Evolutionary conservation across 1,140 invertebrate species (phyloP).

Genomic region (Dendrolimus punctatus): DNA sequence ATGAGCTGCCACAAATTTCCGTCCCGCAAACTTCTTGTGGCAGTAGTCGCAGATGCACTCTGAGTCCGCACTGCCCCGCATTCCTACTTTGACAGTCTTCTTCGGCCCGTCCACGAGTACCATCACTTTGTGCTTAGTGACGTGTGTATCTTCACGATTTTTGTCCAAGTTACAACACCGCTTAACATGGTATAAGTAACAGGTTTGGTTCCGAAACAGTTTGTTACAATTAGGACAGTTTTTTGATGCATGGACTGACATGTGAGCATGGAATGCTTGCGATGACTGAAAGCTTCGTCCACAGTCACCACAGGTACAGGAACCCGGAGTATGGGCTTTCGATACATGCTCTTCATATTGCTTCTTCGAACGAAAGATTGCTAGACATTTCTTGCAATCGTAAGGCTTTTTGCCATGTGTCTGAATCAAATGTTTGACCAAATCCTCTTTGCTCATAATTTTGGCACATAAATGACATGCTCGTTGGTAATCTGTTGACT

Average conservation of each 20-base stretch:
- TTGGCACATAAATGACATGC: constrained; percentile 44
- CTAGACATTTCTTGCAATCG: constrained; percentile 43
- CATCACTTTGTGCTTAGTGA: constrained; percentile 27
- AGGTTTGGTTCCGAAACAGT: constrained; percentile 41
- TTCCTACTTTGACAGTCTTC: constrained; percentile 35
- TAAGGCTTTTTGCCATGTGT: constrained; percentile 27
- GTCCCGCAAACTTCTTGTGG: constrained; percentile 40
- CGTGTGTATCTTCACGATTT: constrained; percentile 17
- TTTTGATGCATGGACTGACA: constrained; percentile 31
- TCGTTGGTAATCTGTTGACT: constrained; percentile 35
- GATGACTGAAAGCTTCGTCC: constrained; percentile 33
- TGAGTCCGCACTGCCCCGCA: constrained; percentile 30
- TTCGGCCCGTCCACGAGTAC: constrained; percentile 29
- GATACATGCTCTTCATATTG: constrained; percentile 26
- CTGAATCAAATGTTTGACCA: constrained; percentile 31
- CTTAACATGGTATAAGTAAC: constrained; percentile 42
- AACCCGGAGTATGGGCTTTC: constrained; percentile 27
- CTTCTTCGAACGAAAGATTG: constrained; percentile 20
- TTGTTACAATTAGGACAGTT: constrained; percentile 44
- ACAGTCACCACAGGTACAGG: constrained; percentile 40
- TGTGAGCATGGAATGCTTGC: constrained; percentile 34
- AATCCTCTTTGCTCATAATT: constrained; percentile 35
- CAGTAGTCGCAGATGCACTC: constrained; percentile 54
- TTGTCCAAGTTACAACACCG: constrained; percentile 37
- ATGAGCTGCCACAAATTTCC: constrained; percentile 42